Conservation (phyloP, 1,140 invertebrate species). For the Gryllus bimaculatus region DNA sequence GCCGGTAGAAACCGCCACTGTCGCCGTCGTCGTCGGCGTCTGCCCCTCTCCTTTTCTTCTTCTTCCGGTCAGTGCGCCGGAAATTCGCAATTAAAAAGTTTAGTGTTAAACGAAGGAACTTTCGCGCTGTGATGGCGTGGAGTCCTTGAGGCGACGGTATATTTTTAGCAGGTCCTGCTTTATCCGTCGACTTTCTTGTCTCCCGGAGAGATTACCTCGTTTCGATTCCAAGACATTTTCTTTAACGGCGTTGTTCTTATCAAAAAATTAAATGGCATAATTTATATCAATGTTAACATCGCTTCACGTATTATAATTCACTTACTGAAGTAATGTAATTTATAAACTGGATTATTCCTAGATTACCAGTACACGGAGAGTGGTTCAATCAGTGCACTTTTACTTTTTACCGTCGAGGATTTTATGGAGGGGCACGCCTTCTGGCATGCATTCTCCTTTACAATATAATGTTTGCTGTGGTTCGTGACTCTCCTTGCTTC, state of each 20-base stretch:
- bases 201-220: not conserved
- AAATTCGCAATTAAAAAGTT: slow-evolving; percentile 6
- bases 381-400: no score
- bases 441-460: no score
- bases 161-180: not conserved
- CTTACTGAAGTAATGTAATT: no score
- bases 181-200: not conserved
- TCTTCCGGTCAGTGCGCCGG: not conserved
- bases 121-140: not conserved
- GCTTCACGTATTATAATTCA: no score
- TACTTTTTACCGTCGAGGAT: no score
- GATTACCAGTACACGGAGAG: no score
- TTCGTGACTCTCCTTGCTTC: no score
- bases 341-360: no score
- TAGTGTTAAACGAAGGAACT: not conserved
- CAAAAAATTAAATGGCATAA: not conserved
- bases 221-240: not conserved
- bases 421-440: no score
- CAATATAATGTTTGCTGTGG: no score
- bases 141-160: not conserved
- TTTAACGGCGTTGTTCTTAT: not conserved
- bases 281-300: no score
- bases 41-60: not conserved
- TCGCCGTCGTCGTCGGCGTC: not conserved
- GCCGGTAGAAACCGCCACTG: no score